Evolutionary conservation across 1,140 invertebrate species (phyloP), one percentile per base, ranked within the genome.

Genomic region (Nixonia krombeini): DNA sequence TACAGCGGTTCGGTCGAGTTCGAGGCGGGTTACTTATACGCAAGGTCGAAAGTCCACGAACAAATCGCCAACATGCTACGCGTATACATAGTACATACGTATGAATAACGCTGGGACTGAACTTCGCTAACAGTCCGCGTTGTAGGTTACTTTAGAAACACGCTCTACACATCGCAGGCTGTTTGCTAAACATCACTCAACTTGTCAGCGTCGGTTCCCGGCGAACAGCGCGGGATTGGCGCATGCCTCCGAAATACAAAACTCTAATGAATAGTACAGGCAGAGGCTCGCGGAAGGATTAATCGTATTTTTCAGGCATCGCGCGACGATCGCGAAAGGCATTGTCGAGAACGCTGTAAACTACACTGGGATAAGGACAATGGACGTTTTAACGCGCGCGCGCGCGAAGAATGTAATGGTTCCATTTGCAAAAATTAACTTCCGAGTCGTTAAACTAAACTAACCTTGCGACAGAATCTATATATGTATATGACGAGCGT

Each of bases 131-230:
- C 55, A 37, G 47, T 37, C 46, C 13, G 12, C 25, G 35, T 55
- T 57, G 55, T 52, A 10, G 23, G 51, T 64, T 40, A 57, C 69
- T 71, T 73, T 57, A 71, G 57, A 33, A 23, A 33, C 23, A 44
- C 67, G n/a, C 70, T 58, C 26, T 26, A 65, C 45, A 59, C 70
- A 70, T 73, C 70, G 71, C 67, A 67, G 68, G 58, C 67, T 63
- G 74, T 73, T 76, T 75, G 73, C 73, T 75, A 75, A 76, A 76
- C 73, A 73, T 75, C 73, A 58, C 52, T 75, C 73, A 73, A 55
- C 62, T 44, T 71, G 74, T 75, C 73, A 71, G 45, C 69, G 31
- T 16, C 18, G 18, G 9, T 40, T 40, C 37, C 15, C 37, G 6
- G 10, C 18, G 37, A 40, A 40, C 37, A 1, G 9, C 6, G 15